phyloP scores from a whole-genome alignment of 2,888 invertebrate species.

The Tillus elongatus region DNA sequence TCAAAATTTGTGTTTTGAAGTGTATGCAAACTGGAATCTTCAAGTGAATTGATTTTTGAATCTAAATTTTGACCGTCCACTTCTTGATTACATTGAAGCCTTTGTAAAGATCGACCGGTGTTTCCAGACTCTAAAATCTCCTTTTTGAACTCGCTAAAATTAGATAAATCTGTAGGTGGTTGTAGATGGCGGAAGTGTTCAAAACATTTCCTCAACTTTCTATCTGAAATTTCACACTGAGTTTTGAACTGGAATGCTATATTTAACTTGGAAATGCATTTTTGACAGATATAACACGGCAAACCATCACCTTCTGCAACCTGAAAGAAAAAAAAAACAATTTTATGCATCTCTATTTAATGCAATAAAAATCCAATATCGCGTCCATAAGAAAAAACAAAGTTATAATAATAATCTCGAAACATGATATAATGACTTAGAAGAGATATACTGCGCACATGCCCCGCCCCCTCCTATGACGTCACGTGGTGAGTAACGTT shows the following conservation, averaged over 20 bases:
- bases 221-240: constrained; percentile 40
- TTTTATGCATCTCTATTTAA: constrained; percentile 7
- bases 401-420: too few species aligned
- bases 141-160: constrained; percentile 34
- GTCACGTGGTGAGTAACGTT: too few species aligned
- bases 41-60: constrained; percentile 13
- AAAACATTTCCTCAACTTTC: constrained; percentile 37
- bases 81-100: too few species aligned
- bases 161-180: constrained; percentile 29
- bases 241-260: constrained; percentile 41
- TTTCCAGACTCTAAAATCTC: constrained; percentile 4
- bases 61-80: too few species aligned
- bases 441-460: too few species aligned
- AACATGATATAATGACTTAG: too few species aligned
- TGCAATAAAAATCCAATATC: constrained; percentile 6
- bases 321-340: constrained; percentile 26
- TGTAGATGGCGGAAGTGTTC: constrained; percentile 27
- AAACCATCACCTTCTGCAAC: constrained; percentile 39
- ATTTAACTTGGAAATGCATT: constrained; percentile 39
- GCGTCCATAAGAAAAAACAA: too few species aligned
- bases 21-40: constrained; percentile 21
- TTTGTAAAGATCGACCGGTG: not conserved
- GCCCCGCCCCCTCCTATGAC: too few species aligned
- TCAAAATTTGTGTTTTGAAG: too few species aligned
- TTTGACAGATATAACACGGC: constrained; percentile 39